Conservation (phyloP, 2,797 vertebrate species). For the Ctenosaura bakeri region DNA sequence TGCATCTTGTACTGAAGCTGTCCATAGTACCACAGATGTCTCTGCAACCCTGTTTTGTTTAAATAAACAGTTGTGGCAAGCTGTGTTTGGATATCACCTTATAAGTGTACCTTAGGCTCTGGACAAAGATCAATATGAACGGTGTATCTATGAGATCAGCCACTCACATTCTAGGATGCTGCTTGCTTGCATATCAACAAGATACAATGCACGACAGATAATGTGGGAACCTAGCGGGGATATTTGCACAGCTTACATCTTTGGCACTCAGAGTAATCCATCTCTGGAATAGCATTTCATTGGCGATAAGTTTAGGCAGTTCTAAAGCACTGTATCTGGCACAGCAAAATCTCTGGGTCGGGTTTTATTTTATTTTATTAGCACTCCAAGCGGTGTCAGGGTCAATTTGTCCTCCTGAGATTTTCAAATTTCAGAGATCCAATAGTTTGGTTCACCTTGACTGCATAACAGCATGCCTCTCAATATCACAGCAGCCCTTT, state of each 20-base stretch:
- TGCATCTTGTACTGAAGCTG: background rate
- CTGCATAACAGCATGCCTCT: background rate
- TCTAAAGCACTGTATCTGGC: background rate
- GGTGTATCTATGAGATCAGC: slow-evolving; percentile 7
- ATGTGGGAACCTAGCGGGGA: slow-evolving; percentile 45
- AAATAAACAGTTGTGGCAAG: slow-evolving; percentile 23
- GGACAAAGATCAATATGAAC: background rate
- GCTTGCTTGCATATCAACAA: slow-evolving; percentile 30
- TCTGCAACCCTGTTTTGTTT: background rate
- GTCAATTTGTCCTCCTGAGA: background rate
- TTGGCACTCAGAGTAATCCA: slow-evolving; percentile 50
- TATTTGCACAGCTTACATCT: slow-evolving; percentile 48
- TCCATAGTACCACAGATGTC: background rate
- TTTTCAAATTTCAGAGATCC: slow-evolving; percentile 10
- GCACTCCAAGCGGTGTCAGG: background rate
- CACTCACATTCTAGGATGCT: background rate
- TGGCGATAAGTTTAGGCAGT: background rate
- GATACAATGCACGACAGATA: slow-evolving; percentile 14
- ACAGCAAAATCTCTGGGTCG: background rate
- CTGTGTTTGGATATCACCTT: background rate
- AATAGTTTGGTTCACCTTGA: slow-evolving; percentile 8
- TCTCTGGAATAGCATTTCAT: slow-evolving; percentile 43
- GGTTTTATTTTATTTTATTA: slow-evolving; percentile 19
- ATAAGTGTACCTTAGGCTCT: background rate
- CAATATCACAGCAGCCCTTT: background rate